phyloP scores from a whole-genome alignment of 2,113 vertebrate genomes.

The Passer montanus region DNA sequence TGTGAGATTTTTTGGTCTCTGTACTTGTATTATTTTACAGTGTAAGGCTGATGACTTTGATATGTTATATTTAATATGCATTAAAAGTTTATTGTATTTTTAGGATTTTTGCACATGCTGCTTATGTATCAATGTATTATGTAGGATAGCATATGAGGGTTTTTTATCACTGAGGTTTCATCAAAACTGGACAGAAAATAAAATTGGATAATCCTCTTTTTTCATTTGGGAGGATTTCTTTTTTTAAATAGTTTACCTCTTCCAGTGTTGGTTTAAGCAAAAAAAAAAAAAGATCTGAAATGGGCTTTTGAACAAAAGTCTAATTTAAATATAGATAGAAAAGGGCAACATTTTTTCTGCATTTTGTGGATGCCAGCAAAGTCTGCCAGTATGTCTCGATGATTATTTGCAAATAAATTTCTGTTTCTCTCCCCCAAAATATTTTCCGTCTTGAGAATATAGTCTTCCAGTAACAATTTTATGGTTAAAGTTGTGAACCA shows the following conservation, averaged over 20 bases:
- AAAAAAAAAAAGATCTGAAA: conserved; percentile 30
- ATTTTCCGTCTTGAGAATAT: background rate
- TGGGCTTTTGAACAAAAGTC: conserved; percentile 36
- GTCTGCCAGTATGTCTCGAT: background rate
- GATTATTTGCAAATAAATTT: background rate
- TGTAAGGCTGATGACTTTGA: background rate
- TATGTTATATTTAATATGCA: background rate
- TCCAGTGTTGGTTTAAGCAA: conserved; percentile 39
- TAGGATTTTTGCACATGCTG: background rate
- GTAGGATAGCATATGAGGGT: background rate
- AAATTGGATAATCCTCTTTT: conserved; percentile 10
- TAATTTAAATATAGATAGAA: conserved; percentile 68
- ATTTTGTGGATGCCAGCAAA: conserved; percentile 6
- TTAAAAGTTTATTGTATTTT: background rate
- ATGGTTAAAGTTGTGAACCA: background rate
- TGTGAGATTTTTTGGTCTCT: background rate
- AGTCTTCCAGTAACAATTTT: background rate
- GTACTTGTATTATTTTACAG: background rate
- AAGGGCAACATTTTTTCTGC: conserved; percentile 33
- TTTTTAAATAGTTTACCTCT: background rate
- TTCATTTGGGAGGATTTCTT: conserved; percentile 1
- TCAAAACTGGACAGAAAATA: conserved; percentile 23
- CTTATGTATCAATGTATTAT: background rate
- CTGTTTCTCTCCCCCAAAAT: background rate
- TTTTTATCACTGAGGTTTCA: conserved; percentile 34